These are phyloP conservation scores for Nemoura dubitans DNA, from an alignment of 2,888 invertebrate genomes.

Conservation along the genomic window DNA sequence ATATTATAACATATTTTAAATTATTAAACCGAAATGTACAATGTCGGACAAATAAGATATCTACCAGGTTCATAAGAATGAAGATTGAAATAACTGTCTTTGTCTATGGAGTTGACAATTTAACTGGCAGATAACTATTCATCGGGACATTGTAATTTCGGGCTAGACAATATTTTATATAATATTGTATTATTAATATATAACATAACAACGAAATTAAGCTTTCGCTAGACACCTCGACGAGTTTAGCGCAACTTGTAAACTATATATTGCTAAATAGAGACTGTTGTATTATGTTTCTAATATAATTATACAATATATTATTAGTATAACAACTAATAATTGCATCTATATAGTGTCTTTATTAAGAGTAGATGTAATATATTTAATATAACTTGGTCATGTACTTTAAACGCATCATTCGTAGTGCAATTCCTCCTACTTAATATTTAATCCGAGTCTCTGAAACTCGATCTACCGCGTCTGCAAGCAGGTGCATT, in stretches of 20 bases:
- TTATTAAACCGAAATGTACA: too few relatives aligned
- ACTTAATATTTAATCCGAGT: neutral
- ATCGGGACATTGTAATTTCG: too few relatives aligned
- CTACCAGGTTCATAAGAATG: too few relatives aligned
- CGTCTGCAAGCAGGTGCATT: neutral
- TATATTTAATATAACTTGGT: conserved; percentile 36
- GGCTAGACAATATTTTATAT: neutral
- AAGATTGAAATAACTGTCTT: too few relatives aligned
- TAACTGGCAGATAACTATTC: too few relatives aligned
- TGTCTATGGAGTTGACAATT: too few relatives aligned
- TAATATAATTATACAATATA: neutral
- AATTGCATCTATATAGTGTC: neutral
- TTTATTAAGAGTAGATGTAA: conserved; percentile 26
- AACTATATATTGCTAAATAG: neutral
- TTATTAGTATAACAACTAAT: conserved; percentile 31
- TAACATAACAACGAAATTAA: neutral
- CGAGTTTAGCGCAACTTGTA: neutral
- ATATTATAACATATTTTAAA: too few relatives aligned
- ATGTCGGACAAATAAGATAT: too few relatives aligned
- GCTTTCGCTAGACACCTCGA: neutral
- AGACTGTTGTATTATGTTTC: neutral
- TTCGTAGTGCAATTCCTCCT: conserved; percentile 13
- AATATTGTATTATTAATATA: neutral
- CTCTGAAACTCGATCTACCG: neutral
- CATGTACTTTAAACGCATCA: conserved; percentile 25